Evolutionary conservation across 2,888 invertebrate genomes (phyloP).

Genomic region (Ommatoiulus sabulosus): DNA sequence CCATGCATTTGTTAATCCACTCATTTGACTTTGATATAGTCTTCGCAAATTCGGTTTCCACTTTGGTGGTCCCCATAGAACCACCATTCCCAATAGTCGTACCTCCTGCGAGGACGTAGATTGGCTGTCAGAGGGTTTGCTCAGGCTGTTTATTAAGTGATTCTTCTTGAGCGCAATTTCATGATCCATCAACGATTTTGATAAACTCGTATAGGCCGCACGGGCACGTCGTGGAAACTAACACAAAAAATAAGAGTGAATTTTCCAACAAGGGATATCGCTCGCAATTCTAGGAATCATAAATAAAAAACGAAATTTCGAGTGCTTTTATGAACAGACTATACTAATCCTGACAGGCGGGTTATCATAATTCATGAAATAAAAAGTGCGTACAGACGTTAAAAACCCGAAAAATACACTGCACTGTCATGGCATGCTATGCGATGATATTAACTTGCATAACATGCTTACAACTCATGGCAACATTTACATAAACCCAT

Average conservation of each 20-base stretch:
- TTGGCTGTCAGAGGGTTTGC: conserved; percentile 17
- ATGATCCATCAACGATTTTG: conserved; percentile 11
- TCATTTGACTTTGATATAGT: conserved; percentile 12
- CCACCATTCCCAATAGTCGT: neutral
- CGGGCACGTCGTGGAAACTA: neutral
- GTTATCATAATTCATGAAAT: neutral
- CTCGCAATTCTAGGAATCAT: neutral
- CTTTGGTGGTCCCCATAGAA: conserved; percentile 9
- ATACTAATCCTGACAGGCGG: neutral
- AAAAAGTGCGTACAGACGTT: neutral
- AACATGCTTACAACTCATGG: neutral
- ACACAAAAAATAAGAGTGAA: neutral
- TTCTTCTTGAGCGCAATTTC: neutral
- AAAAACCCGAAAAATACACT: too few species aligned
- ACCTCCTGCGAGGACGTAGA: conserved; percentile 27
- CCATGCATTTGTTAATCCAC: conserved; percentile 20
- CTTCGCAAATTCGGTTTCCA: conserved; percentile 11
- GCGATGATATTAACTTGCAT: too few species aligned
- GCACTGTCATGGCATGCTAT: neutral
- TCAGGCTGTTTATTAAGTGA: neutral
- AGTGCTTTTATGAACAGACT: neutral
- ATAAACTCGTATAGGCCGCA: neutral
- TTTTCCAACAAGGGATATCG: neutral
- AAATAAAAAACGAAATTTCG: neutral
- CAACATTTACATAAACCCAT: neutral